Evolutionary conservation across 2,888 invertebrate genomes (phyloP).

Genomic region (Aplocera efformata): DNA sequence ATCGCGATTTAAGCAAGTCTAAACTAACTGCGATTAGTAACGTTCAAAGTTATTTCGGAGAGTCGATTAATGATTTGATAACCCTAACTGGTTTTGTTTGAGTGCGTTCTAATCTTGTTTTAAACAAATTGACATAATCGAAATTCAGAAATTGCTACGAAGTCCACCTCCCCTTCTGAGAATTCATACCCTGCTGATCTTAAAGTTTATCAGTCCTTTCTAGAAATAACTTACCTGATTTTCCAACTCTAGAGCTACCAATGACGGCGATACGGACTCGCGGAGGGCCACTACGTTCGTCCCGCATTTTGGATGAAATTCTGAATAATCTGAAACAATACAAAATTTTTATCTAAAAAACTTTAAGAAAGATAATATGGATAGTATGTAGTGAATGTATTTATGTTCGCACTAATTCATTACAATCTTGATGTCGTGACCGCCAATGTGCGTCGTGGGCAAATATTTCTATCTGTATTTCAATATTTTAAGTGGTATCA

Average conservation of each 20-base stretch:
- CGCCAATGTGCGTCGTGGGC: conserved; percentile 27
- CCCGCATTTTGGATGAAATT: conserved; percentile 61
- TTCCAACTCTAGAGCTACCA: conserved; percentile 88
- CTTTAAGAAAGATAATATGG: conserved; percentile 7
- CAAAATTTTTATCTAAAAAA: too few relatives aligned
- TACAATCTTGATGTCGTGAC: conserved; percentile 34
- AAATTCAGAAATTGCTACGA: too few relatives aligned
- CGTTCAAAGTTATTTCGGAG: conserved; percentile 5
- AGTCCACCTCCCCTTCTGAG: too few relatives aligned
- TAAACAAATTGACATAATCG: background rate
- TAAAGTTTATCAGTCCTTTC: too few relatives aligned
- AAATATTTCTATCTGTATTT: conserved; percentile 2
- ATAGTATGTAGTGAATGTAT: conserved; percentile 4
- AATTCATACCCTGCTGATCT: too few relatives aligned
- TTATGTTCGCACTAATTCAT: conserved; percentile 32
- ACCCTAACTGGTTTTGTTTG: conserved; percentile 5
- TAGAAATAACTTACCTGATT: conserved; percentile 87
- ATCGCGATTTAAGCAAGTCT: conserved; percentile 22
- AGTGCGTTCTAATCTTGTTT: background rate
- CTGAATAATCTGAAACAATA: conserved; percentile 55
- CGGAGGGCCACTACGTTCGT: conserved; percentile 82
- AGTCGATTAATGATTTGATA: conserved; percentile 8
- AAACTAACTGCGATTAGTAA: conserved; percentile 11
- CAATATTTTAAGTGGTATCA: background rate
- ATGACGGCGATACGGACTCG: conserved; percentile 87